A percentile compares a stretch with the other conserved stretches of the same genome.
These are phyloP conservation scores for Bombus soroeensis DNA, from an alignment of 1,140 invertebrate species.

Conservation along the genomic window DNA sequence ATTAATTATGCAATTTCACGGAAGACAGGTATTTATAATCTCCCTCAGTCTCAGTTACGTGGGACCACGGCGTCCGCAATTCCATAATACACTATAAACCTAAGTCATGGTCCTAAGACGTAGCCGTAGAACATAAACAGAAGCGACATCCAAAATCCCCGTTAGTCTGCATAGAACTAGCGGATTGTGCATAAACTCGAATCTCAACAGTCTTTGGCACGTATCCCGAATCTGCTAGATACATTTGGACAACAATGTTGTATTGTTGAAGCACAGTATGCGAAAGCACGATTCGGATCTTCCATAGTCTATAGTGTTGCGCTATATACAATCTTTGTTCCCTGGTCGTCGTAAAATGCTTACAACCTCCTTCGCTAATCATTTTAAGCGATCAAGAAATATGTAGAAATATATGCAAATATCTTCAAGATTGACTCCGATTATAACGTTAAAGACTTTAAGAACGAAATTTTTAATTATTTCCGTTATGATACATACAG, in stretches of 20 bases:
- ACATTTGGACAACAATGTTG: not conserved
- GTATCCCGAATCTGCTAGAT: constrained; percentile 6
- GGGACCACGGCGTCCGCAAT: not conserved
- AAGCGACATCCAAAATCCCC: constrained; percentile 15
- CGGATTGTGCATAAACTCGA: constrained; percentile 16
- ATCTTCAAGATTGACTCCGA: too few species aligned
- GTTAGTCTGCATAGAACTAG: constrained; percentile 6
- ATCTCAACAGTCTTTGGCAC: constrained; percentile 26
- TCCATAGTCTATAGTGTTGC: not conserved
- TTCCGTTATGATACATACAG: too few species aligned
- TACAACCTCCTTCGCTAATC: not conserved
- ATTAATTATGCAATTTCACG: not conserved
- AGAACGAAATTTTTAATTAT: too few species aligned
- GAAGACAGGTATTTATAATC: not conserved
- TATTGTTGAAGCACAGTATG: not conserved
- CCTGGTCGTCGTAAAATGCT: not conserved
- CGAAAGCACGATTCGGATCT: not conserved
- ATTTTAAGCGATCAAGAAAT: too few species aligned
- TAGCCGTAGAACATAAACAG: constrained; percentile 5
- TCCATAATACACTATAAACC: not conserved
- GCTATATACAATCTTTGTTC: not conserved
- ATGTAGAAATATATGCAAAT: not conserved
- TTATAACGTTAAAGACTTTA: too few species aligned
- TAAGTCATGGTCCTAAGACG: not conserved
- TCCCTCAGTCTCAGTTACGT: not conserved